Evolutionary conservation across 2,113 vertebrate species (phyloP).

Genomic region (Epinephelus cyanopodus): DNA sequence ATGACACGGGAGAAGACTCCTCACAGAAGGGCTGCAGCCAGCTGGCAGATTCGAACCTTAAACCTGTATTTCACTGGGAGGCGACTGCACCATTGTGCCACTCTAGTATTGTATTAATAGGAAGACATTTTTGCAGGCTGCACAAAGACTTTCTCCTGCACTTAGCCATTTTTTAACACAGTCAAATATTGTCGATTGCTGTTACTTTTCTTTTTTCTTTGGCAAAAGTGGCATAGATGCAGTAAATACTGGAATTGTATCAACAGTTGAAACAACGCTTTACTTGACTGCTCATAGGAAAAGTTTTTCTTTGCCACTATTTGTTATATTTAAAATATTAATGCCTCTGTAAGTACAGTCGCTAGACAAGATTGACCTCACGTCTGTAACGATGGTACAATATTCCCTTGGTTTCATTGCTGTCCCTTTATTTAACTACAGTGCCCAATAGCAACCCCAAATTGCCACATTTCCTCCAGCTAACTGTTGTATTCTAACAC

Average conservation of each 20-base stretch:
- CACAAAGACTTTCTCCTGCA: background rate
- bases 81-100: too few relatives aligned
- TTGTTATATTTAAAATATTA: background rate
- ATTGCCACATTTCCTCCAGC: background rate
- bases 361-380: background rate
- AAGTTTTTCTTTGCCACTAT: background rate
- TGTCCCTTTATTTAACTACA: background rate
- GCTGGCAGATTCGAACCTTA: too few relatives aligned
- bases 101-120: too few relatives aligned
- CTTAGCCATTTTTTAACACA: background rate
- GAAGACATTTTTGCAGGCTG: background rate
- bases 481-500: slow-evolving; percentile 6
- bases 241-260: background rate
- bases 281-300: background rate
- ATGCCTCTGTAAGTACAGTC: background rate
- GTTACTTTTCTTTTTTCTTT: background rate
- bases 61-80: too few relatives aligned
- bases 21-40: too few relatives aligned
- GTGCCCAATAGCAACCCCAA: background rate
- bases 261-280: background rate
- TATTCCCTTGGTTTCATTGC: background rate
- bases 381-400: background rate
- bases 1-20: too few relatives aligned
- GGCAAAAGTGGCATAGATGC: background rate
- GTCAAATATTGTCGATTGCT: background rate